These are phyloP conservation scores for Aurelia sp. DNA, from an alignment of 30 jellyfish, hydroid and myxozoan species.

Conservation along the genomic window DNA sequence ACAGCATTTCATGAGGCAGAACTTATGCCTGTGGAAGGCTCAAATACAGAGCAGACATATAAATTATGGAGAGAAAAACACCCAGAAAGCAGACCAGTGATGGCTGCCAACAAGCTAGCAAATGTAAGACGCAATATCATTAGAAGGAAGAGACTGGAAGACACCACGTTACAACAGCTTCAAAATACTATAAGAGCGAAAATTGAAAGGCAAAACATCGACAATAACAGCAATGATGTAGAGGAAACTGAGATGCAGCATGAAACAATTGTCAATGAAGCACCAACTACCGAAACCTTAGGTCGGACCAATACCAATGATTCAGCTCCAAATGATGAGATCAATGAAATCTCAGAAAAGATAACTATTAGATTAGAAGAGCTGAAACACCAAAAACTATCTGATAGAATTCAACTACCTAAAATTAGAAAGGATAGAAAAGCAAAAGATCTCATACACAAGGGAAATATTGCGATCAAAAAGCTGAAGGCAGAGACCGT, in stretches of 20 bases:
- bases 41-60: neutral
- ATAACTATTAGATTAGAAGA: neutral
- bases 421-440: neutral
- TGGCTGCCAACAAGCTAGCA: neutral
- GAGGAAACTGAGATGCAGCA: constrained; percentile 6
- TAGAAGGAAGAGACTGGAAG: neutral
- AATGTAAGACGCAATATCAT: neutral
- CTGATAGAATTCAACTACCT: neutral
- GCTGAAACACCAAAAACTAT: neutral
- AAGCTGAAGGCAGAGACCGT: neutral
- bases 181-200: neutral
- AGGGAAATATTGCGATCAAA: neutral
- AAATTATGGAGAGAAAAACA: neutral
- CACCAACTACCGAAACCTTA: neutral
- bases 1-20: constrained; percentile 1
- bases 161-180: neutral
- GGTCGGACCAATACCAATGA: neutral
- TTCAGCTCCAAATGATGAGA: neutral
- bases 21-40: constrained; percentile 5
- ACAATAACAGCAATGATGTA: neutral
- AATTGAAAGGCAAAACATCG: neutral
- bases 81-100: neutral
- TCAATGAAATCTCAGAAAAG: neutral
- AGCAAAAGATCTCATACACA: neutral
- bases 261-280: neutral